Conservation (phyloP, 2,797 vertebrate genomes). For the Acestrorhynchus altus region DNA sequence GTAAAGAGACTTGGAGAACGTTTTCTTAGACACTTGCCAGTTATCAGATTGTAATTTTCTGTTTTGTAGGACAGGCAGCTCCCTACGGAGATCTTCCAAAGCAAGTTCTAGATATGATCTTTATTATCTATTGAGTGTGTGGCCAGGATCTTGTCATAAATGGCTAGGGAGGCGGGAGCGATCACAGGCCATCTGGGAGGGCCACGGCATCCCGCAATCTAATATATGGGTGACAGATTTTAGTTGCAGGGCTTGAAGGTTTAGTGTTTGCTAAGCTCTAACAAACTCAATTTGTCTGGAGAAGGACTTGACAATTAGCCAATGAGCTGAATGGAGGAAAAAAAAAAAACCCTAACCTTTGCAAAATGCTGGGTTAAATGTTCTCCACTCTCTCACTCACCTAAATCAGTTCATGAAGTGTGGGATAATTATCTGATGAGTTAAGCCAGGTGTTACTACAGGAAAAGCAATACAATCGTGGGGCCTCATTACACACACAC, state of each 20-base stretch:
- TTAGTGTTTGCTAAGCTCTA: constrained; percentile 12
- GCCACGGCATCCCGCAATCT: neutral
- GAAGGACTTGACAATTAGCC: constrained; percentile 3
- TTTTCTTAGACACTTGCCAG: neutral
- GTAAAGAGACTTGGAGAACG: neutral
- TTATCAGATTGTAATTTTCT: neutral
- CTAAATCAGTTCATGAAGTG: neutral
- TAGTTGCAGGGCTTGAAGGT: neutral
- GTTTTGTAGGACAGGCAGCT: neutral
- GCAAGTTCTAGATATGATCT: neutral
- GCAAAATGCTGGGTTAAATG: neutral
- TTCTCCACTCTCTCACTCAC: neutral
- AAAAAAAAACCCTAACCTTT: neutral
- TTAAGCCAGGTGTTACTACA: neutral
- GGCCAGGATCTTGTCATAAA: neutral
- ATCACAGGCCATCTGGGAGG: neutral
- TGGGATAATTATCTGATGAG: neutral
- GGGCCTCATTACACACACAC: too few relatives aligned
- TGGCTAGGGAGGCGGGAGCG: neutral
- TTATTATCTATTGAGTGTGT: neutral
- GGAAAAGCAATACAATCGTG: neutral
- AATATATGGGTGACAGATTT: neutral
- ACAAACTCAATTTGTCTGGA: neutral
- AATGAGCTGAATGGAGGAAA: constrained; percentile 7
- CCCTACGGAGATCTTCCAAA: neutral